phyloP scores from a whole-genome alignment of 1,140 invertebrate genomes.

The Bombus difficillimus region DNA sequence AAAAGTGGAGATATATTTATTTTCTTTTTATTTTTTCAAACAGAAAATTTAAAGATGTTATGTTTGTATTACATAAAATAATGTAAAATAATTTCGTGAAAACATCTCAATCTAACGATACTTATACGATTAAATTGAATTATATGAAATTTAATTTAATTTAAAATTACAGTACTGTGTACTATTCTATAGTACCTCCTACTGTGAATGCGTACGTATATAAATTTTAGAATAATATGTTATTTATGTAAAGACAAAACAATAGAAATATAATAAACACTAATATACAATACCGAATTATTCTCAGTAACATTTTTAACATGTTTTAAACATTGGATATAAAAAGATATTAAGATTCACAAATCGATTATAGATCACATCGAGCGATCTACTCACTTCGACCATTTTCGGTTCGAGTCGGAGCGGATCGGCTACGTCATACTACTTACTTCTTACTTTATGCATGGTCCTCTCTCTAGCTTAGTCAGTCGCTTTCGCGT shows the following conservation, averaged over 20 bases:
- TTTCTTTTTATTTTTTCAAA: background rate
- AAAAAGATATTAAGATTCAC: too few species aligned
- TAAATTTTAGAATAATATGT: slow-evolving; percentile 16
- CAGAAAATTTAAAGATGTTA: slow-evolving; percentile 13
- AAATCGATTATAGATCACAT: slow-evolving; percentile 23
- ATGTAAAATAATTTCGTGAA: background rate
- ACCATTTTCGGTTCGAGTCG: slow-evolving; percentile 5
- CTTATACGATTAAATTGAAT: background rate
- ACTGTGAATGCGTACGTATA: slow-evolving; percentile 5
- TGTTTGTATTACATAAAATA: background rate
- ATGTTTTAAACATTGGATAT: background rate
- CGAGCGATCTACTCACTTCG: slow-evolving; percentile 12
- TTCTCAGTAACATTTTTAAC: background rate
- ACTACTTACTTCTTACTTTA: background rate
- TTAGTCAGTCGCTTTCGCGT: slow-evolving; percentile 29
- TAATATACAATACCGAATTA: slow-evolving; percentile 1
- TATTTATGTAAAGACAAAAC: slow-evolving; percentile 16
- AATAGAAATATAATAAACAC: slow-evolving; percentile 16
- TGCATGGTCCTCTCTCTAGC: background rate
- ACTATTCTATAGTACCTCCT: background rate
- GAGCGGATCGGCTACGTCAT: background rate
- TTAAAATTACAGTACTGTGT: background rate
- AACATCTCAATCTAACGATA: too few species aligned
- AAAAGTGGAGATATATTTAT: background rate
- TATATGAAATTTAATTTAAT: background rate